Conservation (phyloP, 2,113 vertebrate species). For the Epinephelus lanceolatus region DNA sequence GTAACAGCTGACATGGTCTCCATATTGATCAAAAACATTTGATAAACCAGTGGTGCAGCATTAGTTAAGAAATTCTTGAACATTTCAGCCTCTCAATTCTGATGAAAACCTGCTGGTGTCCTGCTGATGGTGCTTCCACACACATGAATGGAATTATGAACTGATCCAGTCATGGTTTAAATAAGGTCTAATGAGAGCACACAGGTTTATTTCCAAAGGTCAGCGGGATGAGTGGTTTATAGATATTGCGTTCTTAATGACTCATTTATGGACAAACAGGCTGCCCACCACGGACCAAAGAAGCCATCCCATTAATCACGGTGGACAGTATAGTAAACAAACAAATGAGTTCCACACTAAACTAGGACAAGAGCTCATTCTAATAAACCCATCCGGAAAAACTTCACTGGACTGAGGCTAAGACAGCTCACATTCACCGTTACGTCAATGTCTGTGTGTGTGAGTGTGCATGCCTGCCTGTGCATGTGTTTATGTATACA, state of each 20-base stretch:
- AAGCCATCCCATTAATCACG: conserved; percentile 31
- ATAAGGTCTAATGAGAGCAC: not conserved
- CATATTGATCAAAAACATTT: not conserved
- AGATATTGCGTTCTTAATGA: conserved; percentile 17
- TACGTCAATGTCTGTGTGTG: conserved; percentile 15
- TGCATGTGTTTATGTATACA: conserved; percentile 34
- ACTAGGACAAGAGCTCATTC: conserved; percentile 42
- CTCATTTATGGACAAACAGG: conserved; percentile 24
- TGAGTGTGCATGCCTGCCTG: not conserved
- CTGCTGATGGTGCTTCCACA: not conserved
- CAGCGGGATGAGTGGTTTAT: not conserved
- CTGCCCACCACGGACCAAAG: not conserved
- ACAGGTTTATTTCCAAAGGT: conserved; percentile 8
- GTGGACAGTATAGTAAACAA: conserved; percentile 24
- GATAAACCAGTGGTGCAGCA: not conserved
- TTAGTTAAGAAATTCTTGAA: not conserved
- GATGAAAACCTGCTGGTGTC: not conserved
- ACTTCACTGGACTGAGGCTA: not conserved
- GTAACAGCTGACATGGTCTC: not conserved
- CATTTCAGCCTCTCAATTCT: not conserved
- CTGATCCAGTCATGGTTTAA: not conserved
- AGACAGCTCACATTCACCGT: conserved; percentile 11
- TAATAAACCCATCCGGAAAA: conserved; percentile 26
- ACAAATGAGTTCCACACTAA: conserved; percentile 21
- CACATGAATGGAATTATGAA: not conserved